Percentiles rank a stretch among this genome's conserved stretches.
Conservation (phyloP, 2,888 invertebrate genomes). For the Tinea semifulvella region DNA sequence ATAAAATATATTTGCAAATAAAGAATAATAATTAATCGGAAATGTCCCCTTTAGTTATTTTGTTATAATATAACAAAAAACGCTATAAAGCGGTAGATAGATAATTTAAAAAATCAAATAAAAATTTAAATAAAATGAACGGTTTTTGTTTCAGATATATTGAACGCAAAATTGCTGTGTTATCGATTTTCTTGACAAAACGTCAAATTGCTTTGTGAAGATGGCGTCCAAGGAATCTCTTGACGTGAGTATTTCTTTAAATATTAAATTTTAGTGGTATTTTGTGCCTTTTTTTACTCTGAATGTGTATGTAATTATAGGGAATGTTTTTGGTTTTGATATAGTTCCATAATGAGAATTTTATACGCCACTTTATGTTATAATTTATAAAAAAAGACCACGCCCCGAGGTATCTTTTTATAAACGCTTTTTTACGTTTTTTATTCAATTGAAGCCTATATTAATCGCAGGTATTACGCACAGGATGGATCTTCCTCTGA, state of each 20-base stretch:
- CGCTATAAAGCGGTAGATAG: too few species aligned
- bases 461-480: not conserved
- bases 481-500: not conserved
- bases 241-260: constrained; percentile 46
- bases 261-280: not conserved
- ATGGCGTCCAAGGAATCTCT: constrained; percentile 66
- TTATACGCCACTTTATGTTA: constrained; percentile 14
- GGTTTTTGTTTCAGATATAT: constrained; percentile 16
- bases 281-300: not conserved
- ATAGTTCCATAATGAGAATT: constrained; percentile 17
- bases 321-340: constrained; percentile 21
- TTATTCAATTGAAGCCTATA: constrained; percentile 3
- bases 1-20: too few species aligned
- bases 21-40: too few species aligned
- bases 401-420: constrained; percentile 21
- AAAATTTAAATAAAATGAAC: not conserved
- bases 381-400: constrained; percentile 21
- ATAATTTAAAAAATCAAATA: too few species aligned
- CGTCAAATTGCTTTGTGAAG: constrained; percentile 54
- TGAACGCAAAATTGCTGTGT: constrained; percentile 30
- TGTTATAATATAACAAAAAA: too few species aligned
- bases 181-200: constrained; percentile 43
- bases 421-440: not conserved
- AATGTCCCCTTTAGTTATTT: too few species aligned
- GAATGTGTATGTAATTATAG: not conserved